Evolutionary conservation across 2,888 invertebrate species (phyloP).

Genomic region (Leucophenga maculata): DNA sequence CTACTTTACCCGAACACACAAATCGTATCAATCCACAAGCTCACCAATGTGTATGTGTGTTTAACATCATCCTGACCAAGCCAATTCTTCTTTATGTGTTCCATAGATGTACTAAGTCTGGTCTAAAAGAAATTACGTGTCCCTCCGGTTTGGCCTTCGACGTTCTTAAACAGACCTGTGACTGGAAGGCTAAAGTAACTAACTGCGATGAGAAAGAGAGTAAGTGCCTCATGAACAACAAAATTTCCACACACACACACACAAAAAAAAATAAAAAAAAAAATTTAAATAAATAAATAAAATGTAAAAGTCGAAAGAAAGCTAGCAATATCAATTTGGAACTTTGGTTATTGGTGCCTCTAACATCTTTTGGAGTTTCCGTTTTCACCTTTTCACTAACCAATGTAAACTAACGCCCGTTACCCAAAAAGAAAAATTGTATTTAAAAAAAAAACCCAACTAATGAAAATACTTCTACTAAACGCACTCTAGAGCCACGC

Average conservation of each 20-base stretch:
- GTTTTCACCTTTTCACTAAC: constrained; percentile 34
- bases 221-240: constrained; percentile 77
- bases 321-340: constrained; percentile 44
- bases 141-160: constrained; percentile 97
- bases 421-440: constrained; percentile 1
- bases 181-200: constrained; percentile 98
- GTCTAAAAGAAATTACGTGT: constrained; percentile 96
- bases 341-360: constrained; percentile 50
- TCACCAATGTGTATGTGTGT: constrained; percentile 39
- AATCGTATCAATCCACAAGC: not conserved
- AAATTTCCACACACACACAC: constrained; percentile 36
- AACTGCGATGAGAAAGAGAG: constrained; percentile 97
- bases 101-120: constrained; percentile 87
- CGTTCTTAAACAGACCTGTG: constrained; percentile 97
- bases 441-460: not conserved
- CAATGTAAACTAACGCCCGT: constrained; percentile 22
- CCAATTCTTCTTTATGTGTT: constrained; percentile 32
- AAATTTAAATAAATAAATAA: constrained; percentile 38
- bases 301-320: constrained; percentile 44
- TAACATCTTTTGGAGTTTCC: constrained; percentile 17
- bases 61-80: constrained; percentile 31
- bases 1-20: not conserved
- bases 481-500: constrained; percentile 81
- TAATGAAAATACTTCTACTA: constrained; percentile 24
- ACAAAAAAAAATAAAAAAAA: constrained; percentile 48